A percentile compares a stretch with the other conserved stretches of the same genome.
Evolutionary conservation across 2,888 invertebrate species (phyloP).

Genomic region (Bombylius discolor): DNA sequence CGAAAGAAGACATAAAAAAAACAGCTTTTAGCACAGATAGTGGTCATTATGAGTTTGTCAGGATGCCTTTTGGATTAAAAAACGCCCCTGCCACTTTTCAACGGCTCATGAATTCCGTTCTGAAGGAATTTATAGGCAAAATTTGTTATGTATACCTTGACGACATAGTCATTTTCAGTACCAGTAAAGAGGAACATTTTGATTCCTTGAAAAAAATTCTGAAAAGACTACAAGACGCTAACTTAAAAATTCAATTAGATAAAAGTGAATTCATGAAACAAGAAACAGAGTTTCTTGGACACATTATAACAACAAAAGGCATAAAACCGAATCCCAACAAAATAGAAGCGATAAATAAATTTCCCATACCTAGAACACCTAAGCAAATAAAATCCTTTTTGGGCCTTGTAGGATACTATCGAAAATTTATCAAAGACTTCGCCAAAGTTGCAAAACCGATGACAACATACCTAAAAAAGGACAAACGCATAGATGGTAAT

Average conservation of each 20-base stretch:
- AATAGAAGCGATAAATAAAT: neutral
- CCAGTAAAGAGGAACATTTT: constrained; percentile 18
- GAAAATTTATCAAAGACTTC: constrained; percentile 4
- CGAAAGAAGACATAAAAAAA: neutral
- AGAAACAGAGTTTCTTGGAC: constrained; percentile 16
- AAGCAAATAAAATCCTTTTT: constrained; percentile 10
- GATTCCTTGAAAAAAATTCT: constrained; percentile 14
- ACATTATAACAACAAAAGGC: constrained; percentile 18
- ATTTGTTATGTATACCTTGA: constrained; percentile 22
- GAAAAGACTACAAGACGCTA: constrained; percentile 12
- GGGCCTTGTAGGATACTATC: constrained; percentile 2
- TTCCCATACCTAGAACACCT: neutral
- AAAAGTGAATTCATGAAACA: constrained; percentile 11
- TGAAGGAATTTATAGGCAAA: constrained; percentile 15
- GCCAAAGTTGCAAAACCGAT: constrained; percentile 4
- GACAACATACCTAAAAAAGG: constrained; percentile 6
- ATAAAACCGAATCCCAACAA: constrained; percentile 17
- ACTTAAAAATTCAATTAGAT: constrained; percentile 18
- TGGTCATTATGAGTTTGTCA: neutral
- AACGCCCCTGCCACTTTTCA: constrained; percentile 6
- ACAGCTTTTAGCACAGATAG: neutral
- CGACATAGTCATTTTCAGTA: constrained; percentile 20
- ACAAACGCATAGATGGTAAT: constrained; percentile 11
- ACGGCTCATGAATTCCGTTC: constrained; percentile 12
- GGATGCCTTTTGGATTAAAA: constrained; percentile 7